Evolutionary conservation across 2,113 vertebrate species (phyloP).

Genomic region (Mirza zaza): DNA sequence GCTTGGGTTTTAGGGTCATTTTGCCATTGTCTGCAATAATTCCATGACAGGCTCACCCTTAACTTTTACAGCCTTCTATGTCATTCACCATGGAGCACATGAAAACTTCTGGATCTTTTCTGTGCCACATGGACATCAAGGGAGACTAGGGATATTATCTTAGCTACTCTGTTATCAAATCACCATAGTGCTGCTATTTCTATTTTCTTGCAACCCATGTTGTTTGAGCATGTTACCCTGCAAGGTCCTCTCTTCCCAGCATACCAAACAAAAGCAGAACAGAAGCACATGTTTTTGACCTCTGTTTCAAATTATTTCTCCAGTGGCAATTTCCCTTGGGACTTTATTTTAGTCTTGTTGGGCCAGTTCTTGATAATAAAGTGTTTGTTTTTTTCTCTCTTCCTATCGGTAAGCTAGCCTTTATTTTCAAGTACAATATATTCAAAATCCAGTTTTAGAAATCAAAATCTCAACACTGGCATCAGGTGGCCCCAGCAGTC

Average conservation of each 20-base stretch:
- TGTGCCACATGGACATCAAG: background rate
- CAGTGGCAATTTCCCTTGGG: background rate
- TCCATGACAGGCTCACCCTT: background rate
- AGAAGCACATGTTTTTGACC: background rate
- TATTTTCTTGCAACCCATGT: background rate
- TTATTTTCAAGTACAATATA: background rate
- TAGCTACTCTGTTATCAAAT: background rate
- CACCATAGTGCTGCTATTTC: background rate
- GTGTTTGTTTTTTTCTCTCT: background rate
- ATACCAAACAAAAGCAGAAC: background rate
- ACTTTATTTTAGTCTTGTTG: background rate
- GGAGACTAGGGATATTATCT: background rate
- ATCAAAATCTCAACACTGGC: background rate
- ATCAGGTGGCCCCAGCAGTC: too few relatives aligned
- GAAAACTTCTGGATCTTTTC: background rate
- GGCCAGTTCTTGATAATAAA: conserved; percentile 1
- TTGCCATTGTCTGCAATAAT: background rate
- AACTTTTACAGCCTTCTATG: background rate
- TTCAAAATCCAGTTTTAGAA: conserved; percentile 5
- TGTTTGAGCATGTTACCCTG: background rate
- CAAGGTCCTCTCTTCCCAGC: background rate
- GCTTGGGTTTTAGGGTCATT: background rate
- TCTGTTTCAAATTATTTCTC: background rate
- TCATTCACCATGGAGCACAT: background rate
- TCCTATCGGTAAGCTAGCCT: background rate